Base-by-base conservation (phyloP, 2,888 invertebrate genomes). In the Andrena haemorrhoa region DNA sequence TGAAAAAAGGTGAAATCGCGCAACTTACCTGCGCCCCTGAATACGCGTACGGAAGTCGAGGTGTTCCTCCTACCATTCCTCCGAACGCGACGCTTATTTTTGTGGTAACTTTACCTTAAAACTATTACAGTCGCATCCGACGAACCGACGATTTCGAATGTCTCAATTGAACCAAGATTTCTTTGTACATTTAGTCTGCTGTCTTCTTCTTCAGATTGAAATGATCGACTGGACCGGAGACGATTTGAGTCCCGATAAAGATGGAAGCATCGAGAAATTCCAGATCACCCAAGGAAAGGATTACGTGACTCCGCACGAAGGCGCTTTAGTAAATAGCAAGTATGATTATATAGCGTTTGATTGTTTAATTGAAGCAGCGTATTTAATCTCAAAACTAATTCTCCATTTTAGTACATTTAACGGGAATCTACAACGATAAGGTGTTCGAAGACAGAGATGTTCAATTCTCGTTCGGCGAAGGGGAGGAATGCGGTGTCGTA, bases 1-100 rank as follows among this genome's bases (percentile, higher is more conserved):
- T 99, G 99, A 97, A 97, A 94, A 96, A 96, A 89, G 98, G 98
- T 0, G 99, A 99, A 94, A 95, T 97, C 70, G 97, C 98, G 65
- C 95, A 96, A 71, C 94, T 99, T 68, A 97, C 97, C 0, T 98
- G 98, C 94, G 96, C 97, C 69, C 95, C 98, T 0, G 96, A 98
- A 79, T 99, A 98, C 94, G 99, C 98, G 0, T 99, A 99, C 92
- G 99, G 99, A 5, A 95, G 95, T 83, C 92, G 94, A 33, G 99
- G 98, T 75, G 97, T 96, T 90, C 97, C 97, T 0, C 98, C 98
- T 1, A 97, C 96, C 91, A 99, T 99, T 88, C 98, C 98, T 33
- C 96, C 98, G 8, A 96, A 98, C 93, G 95, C 99, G 0, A 98
- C 98, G 0, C 95, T 99, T 5, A 96, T 97, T 89, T 98, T 98